Evolutionary conservation across 2,113 vertebrate genomes (phyloP).

Genomic region (Dipodomys ordii): DNA sequence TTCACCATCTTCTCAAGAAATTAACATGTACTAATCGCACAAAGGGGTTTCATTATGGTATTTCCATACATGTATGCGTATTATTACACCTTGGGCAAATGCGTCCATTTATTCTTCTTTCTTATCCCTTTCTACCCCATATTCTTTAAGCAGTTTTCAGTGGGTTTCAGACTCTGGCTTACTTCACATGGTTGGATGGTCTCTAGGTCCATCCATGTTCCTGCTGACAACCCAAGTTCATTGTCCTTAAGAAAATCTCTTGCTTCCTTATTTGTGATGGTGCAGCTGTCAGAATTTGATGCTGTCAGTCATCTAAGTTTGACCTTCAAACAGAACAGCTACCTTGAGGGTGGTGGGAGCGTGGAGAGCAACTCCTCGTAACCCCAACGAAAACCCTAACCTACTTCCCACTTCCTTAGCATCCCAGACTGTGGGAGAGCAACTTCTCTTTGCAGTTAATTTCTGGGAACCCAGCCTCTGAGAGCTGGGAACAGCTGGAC

Average conservation of each 20-base stretch:
- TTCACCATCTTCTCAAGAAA: neutral
- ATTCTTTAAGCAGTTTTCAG: no score
- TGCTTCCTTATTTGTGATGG: neutral
- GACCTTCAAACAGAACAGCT: neutral
- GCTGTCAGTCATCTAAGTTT: neutral
- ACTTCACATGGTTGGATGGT: no score
- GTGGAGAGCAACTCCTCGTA: neutral
- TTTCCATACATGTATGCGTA: no score
- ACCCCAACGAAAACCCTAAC: no score
- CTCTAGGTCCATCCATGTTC: no score
- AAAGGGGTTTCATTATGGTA: no score
- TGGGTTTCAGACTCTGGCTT: no score
- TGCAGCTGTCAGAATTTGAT: neutral
- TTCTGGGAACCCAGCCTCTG: neutral
- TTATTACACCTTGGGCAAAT: no score
- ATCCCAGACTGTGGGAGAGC: neutral
- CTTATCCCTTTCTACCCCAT: no score
- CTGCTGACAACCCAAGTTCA: no score
- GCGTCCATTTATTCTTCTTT: no score
- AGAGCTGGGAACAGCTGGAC: neutral
- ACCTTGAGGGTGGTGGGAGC: neutral
- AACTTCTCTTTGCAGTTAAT: neutral
- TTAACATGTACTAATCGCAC: no score
- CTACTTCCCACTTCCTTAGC: neutral
- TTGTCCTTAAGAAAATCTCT: neutral